phyloP scores from a whole-genome alignment of 2,113 vertebrate genomes.

The Siniperca chuatsi region DNA sequence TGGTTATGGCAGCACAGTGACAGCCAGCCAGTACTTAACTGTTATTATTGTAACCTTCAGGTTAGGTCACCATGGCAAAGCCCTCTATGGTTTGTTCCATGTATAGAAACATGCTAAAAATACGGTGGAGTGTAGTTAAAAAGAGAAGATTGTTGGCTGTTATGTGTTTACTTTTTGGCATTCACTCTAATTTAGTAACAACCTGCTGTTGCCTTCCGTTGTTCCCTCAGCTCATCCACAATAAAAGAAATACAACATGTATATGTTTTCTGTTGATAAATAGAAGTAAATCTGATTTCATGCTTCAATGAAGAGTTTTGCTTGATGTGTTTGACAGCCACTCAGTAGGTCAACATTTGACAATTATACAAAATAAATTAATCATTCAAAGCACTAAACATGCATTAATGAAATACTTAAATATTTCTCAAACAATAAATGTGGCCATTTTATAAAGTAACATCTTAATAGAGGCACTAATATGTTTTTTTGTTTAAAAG shows the following conservation, averaged over 20 bases:
- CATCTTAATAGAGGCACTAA: background rate
- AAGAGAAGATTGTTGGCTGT: background rate
- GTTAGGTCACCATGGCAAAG: background rate
- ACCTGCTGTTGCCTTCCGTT: background rate
- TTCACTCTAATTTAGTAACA: background rate
- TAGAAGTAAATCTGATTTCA: background rate
- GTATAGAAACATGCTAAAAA: conserved; percentile 29
- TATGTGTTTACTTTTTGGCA: background rate
- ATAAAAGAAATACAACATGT: background rate
- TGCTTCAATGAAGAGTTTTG: background rate
- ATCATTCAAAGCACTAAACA: background rate
- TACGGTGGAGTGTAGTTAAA: background rate
- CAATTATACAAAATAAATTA: background rate
- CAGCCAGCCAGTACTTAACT: background rate
- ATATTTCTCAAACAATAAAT: background rate
- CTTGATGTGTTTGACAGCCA: background rate
- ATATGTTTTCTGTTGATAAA: background rate
- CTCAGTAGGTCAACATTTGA: background rate
- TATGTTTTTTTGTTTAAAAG: background rate
- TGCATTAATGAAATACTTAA: too few species aligned
- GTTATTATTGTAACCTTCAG: background rate
- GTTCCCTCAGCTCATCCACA: background rate
- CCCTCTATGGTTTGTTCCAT: too few species aligned
- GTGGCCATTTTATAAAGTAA: background rate
- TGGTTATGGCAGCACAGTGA: conserved; percentile 19